Evolutionary conservation across 2,113 vertebrate genomes (phyloP).

Genomic region (Toxostoma redivivum): DNA sequence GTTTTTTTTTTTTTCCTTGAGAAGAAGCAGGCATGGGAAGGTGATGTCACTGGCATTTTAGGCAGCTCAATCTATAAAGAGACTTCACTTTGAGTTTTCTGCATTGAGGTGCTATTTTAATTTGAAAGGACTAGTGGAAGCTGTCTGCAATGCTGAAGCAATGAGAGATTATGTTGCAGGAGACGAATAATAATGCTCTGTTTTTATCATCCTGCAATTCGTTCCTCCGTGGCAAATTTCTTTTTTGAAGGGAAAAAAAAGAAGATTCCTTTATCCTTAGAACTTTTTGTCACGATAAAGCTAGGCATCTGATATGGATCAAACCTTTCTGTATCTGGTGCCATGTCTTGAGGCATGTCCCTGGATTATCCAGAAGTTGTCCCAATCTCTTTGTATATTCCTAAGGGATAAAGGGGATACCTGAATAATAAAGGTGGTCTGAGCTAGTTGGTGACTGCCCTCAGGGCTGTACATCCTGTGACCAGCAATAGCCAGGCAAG

Average conservation of each 20-base stretch:
- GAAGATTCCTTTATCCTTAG: background rate
- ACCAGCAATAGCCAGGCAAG: background rate
- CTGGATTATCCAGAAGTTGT: background rate
- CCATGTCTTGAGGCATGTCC: background rate
- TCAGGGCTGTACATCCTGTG: background rate
- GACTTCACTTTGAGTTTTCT: background rate
- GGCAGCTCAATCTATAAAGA: background rate
- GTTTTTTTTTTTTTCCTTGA: background rate
- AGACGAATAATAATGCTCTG: background rate
- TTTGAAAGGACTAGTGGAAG: background rate
- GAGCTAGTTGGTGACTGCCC: background rate
- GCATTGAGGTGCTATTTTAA: background rate
- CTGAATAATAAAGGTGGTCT: background rate
- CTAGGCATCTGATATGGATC: background rate
- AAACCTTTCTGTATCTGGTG: background rate
- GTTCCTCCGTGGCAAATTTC: background rate
- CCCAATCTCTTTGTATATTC: background rate
- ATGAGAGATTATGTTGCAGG: background rate
- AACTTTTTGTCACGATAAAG: background rate
- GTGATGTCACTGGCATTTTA: background rate
- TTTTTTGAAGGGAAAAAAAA: background rate
- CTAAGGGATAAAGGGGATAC: background rate
- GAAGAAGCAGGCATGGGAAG: background rate
- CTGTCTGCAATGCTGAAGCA: background rate
- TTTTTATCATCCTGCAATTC: background rate